Evolutionary conservation across 1,140 invertebrate species (phyloP).

Genomic region (Cotesia chilonis): DNA sequence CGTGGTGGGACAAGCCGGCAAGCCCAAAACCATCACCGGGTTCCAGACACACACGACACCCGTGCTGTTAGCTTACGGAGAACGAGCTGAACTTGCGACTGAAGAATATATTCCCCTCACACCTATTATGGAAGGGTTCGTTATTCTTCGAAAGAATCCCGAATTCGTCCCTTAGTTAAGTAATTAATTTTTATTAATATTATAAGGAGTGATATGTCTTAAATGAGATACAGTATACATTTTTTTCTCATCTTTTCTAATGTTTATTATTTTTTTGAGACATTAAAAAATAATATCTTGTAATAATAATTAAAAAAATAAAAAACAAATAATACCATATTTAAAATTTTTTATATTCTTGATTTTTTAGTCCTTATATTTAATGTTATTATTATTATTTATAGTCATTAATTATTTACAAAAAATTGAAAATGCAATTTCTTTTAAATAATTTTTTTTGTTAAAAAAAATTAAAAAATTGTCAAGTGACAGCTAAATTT

Average conservation of each 20-base stretch:
- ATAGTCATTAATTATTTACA: background rate
- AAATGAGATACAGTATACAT: too few relatives aligned
- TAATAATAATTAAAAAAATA: conserved; percentile 5
- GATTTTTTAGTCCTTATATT: background rate
- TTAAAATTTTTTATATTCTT: background rate
- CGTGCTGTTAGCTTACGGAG: conserved; percentile 94
- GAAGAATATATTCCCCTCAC: conserved; percentile 97
- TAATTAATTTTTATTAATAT: background rate
- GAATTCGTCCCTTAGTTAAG: conserved; percentile 66
- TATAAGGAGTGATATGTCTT: too few relatives aligned
- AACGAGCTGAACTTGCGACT: conserved; percentile 96
- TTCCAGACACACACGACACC: conserved; percentile 99
- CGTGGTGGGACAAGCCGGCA: conserved; percentile 98
- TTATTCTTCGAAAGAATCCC: conserved; percentile 96
- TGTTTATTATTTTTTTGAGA: conserved; percentile 6
- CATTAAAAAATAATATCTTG: too few relatives aligned
- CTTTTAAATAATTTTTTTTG: too few relatives aligned
- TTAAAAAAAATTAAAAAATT: too few relatives aligned
- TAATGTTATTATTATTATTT: background rate
- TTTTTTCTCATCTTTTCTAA: conserved; percentile 14
- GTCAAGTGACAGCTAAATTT: too few relatives aligned
- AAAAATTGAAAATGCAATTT: too few relatives aligned
- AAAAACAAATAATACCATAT: background rate
- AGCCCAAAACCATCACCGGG: conserved; percentile 99
- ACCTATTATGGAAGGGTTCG: conserved; percentile 98